Conservation (phyloP, 2,797 vertebrate species). For the Darevskia mixta region DNA sequence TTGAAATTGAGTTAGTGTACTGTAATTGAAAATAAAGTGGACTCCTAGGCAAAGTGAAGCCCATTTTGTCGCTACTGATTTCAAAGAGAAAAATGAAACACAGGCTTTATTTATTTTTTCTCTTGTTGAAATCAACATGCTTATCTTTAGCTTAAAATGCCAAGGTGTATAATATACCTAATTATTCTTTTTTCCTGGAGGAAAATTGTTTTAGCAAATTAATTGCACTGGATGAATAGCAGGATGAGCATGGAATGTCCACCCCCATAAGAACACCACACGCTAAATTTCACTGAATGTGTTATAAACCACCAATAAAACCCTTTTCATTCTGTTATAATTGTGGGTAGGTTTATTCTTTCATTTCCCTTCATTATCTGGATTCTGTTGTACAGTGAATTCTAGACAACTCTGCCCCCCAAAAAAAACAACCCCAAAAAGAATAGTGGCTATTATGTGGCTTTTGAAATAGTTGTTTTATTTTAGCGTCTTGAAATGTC, state of each 20-base stretch:
- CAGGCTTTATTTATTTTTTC: background rate
- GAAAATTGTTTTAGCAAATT: slow-evolving; percentile 21
- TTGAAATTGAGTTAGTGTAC: background rate
- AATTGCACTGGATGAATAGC: slow-evolving; percentile 5
- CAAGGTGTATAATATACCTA: background rate
- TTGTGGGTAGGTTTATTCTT: slow-evolving; percentile 2
- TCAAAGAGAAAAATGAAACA: background rate
- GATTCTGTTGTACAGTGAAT: background rate
- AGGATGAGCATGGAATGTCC: slow-evolving; percentile 12
- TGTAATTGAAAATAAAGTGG: background rate
- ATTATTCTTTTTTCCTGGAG: background rate
- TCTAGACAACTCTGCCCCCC: background rate
- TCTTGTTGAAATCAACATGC: background rate
- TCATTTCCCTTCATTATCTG: background rate
- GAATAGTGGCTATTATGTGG: background rate
- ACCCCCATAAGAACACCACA: background rate
- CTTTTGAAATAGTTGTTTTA: slow-evolving; percentile 21
- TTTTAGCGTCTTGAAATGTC: slow-evolving; percentile 24
- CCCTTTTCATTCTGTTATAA: slow-evolving; percentile 1
- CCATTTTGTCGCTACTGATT: slow-evolving; percentile 3
- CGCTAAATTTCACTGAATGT: slow-evolving; percentile 31
- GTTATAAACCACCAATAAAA: background rate
- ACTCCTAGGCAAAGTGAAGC: background rate
- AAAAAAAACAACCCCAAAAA: rapidly evolving
- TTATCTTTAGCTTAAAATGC: background rate